Evolutionary conservation across 2,113 vertebrate species (phyloP).

Genomic region (Eclectus roratus): DNA sequence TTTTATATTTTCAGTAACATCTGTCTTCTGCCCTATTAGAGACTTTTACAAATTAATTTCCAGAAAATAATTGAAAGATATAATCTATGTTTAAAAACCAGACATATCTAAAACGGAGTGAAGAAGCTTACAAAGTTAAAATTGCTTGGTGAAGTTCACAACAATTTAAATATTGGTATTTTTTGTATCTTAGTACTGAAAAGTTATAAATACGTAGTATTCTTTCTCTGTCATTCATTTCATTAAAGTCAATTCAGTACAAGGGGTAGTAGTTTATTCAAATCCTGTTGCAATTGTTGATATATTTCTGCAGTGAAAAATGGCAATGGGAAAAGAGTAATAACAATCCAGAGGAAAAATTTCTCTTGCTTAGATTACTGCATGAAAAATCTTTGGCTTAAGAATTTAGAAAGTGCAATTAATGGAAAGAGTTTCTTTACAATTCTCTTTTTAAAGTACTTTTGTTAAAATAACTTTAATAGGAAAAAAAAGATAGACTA

Average conservation of each 20-base stretch:
- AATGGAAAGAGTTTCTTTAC: not conserved
- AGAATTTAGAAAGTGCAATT: not conserved
- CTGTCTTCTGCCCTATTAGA: constrained; percentile 52
- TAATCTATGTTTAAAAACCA: not conserved
- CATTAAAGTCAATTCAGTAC: not conserved
- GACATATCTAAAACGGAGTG: not conserved
- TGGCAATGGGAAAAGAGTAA: not conserved
- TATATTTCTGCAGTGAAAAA: constrained; percentile 17
- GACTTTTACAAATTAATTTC: constrained; percentile 48
- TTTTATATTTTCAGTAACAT: constrained; percentile 37
- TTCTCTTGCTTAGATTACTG: not conserved
- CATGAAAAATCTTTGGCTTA: not conserved
- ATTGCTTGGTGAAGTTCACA: not conserved
- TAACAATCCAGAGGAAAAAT: not conserved
- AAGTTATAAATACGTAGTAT: not conserved
- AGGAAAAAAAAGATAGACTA: not conserved
- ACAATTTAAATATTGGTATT: not conserved
- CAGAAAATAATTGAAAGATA: constrained; percentile 53
- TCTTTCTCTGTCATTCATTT: not conserved
- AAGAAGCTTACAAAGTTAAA: not conserved
- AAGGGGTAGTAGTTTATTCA: not conserved
- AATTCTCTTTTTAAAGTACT: not conserved
- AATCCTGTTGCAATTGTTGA: not conserved
- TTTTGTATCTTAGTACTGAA: not conserved
- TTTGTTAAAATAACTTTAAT: not conserved